Percentiles rank a stretch among this genome's conserved stretches.
phyloP scores from a whole-genome alignment of 2,797 vertebrate species.

The Rhabdophis nuchalis region DNA sequence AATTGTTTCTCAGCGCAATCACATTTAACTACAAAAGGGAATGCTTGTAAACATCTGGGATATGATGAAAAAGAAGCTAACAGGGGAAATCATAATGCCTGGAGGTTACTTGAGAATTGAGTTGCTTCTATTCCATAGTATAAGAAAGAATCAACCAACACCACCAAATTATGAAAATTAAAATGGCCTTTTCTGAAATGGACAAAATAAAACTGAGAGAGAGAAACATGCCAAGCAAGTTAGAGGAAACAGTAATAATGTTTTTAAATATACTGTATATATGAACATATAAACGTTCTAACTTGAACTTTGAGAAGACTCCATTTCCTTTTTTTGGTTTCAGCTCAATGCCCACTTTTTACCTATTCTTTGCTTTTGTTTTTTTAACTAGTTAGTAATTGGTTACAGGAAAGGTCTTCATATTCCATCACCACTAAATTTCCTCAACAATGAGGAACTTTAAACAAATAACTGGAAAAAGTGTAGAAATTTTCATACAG shows the following conservation, averaged over 20 bases:
- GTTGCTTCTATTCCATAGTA: background rate
- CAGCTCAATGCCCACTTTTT: background rate
- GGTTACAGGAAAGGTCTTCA: background rate
- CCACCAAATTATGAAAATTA: background rate
- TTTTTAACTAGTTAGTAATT: background rate
- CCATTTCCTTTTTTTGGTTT: background rate
- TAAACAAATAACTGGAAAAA: background rate
- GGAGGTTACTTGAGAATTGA: background rate
- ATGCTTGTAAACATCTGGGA: background rate
- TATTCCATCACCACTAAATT: background rate
- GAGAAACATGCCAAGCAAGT: background rate
- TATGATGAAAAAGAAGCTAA: background rate
- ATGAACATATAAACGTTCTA: background rate
- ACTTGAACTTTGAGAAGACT: background rate
- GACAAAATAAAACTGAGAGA: background rate
- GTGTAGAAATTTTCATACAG: background rate
- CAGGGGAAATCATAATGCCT: background rate
- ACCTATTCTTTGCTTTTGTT: background rate
- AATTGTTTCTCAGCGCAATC: background rate
- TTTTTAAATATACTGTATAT: background rate
- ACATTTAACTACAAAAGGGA: background rate
- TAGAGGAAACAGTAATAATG: background rate
- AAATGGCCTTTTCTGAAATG: background rate
- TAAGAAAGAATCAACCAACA: background rate
- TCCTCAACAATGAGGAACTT: background rate